phyloP scores from a whole-genome alignment of 2,113 vertebrate species.

The Cyphomyrus discorhynchus region DNA sequence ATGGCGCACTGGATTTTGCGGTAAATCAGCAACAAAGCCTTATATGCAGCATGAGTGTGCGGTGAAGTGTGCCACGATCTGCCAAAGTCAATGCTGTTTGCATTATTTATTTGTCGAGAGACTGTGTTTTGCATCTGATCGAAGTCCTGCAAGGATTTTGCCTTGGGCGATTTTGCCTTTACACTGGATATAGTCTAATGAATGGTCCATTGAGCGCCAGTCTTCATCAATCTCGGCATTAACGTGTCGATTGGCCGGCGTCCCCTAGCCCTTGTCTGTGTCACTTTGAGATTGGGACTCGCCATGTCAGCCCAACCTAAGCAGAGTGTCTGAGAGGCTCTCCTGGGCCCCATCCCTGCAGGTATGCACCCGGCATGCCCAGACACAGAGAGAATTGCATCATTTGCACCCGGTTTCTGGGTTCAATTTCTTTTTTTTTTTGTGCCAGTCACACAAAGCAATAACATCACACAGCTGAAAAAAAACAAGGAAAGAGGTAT shows the following conservation, averaged over 20 bases:
- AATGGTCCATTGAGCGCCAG: not conserved
- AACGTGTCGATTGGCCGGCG: not conserved
- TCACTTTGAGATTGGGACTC: not conserved
- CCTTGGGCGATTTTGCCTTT: not conserved
- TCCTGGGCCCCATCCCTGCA: not conserved
- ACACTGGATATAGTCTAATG: not conserved
- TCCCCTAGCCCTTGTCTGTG: not conserved
- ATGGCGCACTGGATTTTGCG: not conserved
- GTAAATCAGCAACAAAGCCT: not conserved
- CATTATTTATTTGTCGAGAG: conserved; percentile 3
- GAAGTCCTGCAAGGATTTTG: not conserved
- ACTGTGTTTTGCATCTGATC: not conserved
- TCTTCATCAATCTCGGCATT: not conserved
- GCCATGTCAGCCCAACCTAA: not conserved
- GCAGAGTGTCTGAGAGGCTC: not conserved
- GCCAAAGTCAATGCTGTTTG: not conserved
- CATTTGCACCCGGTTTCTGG: not conserved
- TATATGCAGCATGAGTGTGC: not conserved
- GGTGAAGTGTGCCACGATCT: not conserved
- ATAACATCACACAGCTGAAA: not conserved
- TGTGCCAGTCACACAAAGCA: not conserved
- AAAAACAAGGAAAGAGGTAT: not conserved
- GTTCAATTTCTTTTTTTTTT: not conserved
- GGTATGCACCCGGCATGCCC: not conserved
- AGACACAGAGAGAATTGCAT: not conserved